Evolutionary conservation across 2,888 invertebrate genomes (phyloP), one percentile per base, ranked within the genome.

Genomic region (Volucella zonaria): DNA sequence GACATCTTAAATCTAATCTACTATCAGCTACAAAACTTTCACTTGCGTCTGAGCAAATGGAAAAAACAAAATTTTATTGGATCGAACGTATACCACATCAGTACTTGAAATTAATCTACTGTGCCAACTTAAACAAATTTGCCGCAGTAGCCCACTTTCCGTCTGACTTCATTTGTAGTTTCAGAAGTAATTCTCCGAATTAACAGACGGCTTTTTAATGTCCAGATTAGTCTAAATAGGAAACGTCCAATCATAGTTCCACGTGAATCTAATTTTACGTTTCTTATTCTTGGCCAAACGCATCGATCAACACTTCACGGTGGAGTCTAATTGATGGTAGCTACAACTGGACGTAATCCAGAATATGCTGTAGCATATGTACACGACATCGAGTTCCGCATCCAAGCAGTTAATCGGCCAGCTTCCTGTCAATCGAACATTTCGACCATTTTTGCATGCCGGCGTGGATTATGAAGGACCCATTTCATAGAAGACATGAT

Each of bases 191-290:
- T 18, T 18, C 1, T 18, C 18, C 2, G 70, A 66, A 67, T 85
- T 58, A 82, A 85, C 43, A 80, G 82, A 9, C 56, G 86, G 66
- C 40, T 87, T 38, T 43, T 43, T 11, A 71, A 81, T 15, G 56
- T 78, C 6, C 51, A 61, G 14, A 51, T 80, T 56, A 54, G 73
- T 56, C 62, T 49, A 14, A 58, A 68, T 15, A 73, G 54, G 61
- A 85, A 79, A 43, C 71, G 85, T 64, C 81, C 78, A n/a, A 79
- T 87, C 11, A 62, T 86, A 18, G 10, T 80, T 2, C 62, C 79
- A 6, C 61, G 68, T 14, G 47, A 70, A 14, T 80, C 79, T 52
- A 62, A 45, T 3, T 52, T 85, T 11, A 56, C 82, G 6, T 18
- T 62, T 23, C 59, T 75, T 49, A 49, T 86, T 42, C 67, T 82